Conservation (phyloP, 2,797 vertebrate genomes). For the Octomys mimax region DNA sequence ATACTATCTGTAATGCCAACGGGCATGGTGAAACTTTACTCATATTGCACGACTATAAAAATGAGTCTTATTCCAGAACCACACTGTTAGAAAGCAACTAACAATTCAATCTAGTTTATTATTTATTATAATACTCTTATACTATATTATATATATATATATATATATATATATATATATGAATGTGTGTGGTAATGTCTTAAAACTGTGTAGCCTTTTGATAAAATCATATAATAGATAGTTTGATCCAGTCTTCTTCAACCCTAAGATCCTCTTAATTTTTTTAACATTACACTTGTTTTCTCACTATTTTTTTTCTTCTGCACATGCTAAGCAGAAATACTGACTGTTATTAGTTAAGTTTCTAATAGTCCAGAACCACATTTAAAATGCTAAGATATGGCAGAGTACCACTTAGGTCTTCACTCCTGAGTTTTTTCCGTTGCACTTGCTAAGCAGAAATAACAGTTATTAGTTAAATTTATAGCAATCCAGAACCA, state of each 20-base stretch:
- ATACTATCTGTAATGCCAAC: neutral
- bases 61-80: neutral
- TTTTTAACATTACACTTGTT: neutral
- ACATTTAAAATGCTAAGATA: neutral
- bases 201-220: neutral
- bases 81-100: neutral
- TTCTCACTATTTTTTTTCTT: neutral
- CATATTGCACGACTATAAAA: neutral
- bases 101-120: neutral
- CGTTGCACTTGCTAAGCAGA: neutral
- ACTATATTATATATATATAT: neutral
- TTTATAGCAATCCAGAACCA: neutral
- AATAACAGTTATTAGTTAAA: neutral
- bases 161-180: too few species aligned
- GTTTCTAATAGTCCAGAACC: neutral
- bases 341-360: neutral
- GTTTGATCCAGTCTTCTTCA: neutral
- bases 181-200: neutral
- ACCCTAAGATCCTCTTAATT: neutral
- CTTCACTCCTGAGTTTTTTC: neutral
- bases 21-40: neutral
- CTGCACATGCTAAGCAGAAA: neutral
- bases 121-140: neutral
- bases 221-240: neutral
- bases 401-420: neutral